A percentile compares a stretch with the other conserved stretches of the same genome.
Evolutionary conservation across 2,888 invertebrate genomes (phyloP).

Genomic region (Netelia inedita): DNA sequence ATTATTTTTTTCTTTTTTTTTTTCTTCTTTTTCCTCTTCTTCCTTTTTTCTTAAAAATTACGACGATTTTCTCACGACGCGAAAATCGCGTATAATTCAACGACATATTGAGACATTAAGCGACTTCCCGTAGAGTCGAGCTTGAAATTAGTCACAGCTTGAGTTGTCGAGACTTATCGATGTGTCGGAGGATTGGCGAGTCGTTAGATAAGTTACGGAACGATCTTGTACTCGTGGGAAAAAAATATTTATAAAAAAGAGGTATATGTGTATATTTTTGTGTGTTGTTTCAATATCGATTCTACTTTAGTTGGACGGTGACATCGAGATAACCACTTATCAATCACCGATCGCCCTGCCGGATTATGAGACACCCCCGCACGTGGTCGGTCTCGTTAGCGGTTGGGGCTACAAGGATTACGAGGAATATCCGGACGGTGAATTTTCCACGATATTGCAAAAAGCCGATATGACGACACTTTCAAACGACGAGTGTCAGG

Average conservation of each 20-base stretch:
- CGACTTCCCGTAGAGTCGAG: constrained; percentile 31
- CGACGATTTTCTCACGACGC: neutral
- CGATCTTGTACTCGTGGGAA: too few relatives aligned
- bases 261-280: too few relatives aligned
- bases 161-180: neutral
- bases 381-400: constrained; percentile 33
- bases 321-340: constrained; percentile 51
- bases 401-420: constrained; percentile 62
- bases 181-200: neutral
- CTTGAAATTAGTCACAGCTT: constrained; percentile 13
- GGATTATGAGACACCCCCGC: neutral
- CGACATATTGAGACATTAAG: neutral
- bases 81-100: constrained; percentile 18
- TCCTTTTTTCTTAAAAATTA: neutral
- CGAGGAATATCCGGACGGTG: constrained; percentile 53
- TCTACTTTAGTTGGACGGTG: constrained; percentile 62
- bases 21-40: neutral
- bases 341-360: constrained; percentile 68
- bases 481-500: constrained; percentile 38
- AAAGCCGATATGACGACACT: constrained; percentile 55
- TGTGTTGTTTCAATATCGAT: neutral
- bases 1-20: neutral
- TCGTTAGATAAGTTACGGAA: too few relatives aligned
- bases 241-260: too few relatives aligned
- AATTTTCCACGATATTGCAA: constrained; percentile 49